Base-by-base conservation (phyloP, 2,797 vertebrate species). In the Hydrophis major region DNA sequence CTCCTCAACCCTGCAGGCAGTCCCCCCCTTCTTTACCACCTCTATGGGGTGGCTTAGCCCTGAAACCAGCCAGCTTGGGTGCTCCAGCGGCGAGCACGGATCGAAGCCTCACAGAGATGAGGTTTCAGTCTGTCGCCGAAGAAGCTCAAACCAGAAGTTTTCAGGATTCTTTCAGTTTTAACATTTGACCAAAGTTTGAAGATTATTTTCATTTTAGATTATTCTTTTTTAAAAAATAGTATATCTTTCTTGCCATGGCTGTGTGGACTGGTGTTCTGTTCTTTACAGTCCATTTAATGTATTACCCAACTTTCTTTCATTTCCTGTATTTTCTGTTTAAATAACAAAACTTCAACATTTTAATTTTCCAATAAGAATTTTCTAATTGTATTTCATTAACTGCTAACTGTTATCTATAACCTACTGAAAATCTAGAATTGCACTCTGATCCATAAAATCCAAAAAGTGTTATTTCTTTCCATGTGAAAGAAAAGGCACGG, bases 401-500 rank as follows among this genome's bases (percentile, higher is more conserved):
- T 83, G 27, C 92, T 90, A 60, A 28, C 10, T 42, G 20, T 20
- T 89, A 42, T 53, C 27, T 0, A 47, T 90, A 59, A 42, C 88
- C 55, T 57, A 28, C 28, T 91, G 32, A 60, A 94, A 87, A 89
- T 89, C 25, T 91, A 53, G 56, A 89, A 42, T 0, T 13, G 1
- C 1, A 16, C 86, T 94, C 78, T 93, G 90, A 88, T 88, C 89
- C 92, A 88, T 94, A 94, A 92, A 93, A 95, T 63, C 95, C 95
- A 96, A 89, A 95, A 97, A 95, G 93, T 55, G 1, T 88, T 94
- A 90, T 95, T 94, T 93, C 94, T 94, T 60, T 13, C 91, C 94
- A 95, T 42, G 12, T 91, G 90, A 96, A 94, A 93, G 1, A 93
- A 56, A 55, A 95, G 93, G 90, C 94, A 94, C 20, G 90, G 94